phyloP scores from a whole-genome alignment of 2,113 vertebrate genomes.

The Chitala chitala region DNA sequence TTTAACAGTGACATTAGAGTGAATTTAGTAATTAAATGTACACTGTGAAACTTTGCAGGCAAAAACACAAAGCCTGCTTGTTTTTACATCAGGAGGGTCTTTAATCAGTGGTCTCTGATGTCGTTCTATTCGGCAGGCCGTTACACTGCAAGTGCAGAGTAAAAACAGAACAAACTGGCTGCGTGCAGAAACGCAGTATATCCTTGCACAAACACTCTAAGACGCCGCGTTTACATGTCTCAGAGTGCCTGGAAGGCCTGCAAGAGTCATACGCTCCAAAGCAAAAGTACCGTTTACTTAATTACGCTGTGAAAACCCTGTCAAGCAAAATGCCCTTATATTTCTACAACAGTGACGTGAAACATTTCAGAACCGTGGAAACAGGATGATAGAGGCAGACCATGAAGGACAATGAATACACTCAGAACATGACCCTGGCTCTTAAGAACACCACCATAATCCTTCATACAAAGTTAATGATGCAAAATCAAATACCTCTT shows the following conservation, averaged over 20 bases:
- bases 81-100: too few species aligned
- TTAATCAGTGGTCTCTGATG: too few species aligned
- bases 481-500: slow-evolving; percentile 3
- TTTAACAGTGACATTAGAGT: neutral
- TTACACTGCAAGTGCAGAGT: neutral
- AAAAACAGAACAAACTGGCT: neutral
- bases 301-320: neutral
- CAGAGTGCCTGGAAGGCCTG: neutral
- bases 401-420: neutral
- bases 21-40: too few species aligned
- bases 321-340: neutral
- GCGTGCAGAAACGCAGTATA: neutral
- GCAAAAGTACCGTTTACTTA: neutral
- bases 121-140: too few species aligned
- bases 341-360: neutral
- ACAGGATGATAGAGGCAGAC: neutral
- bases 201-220: neutral
- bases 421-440: neutral
- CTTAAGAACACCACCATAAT: neutral
- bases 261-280: neutral
- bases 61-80: too few species aligned
- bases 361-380: slow-evolving; percentile 9
- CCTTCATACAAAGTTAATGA: slow-evolving; percentile 2
- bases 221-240: too few species aligned
- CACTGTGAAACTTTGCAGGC: too few species aligned